Evolutionary conservation across 2,888 invertebrate species (phyloP).

Genomic region (Drosophila infuscata): DNA sequence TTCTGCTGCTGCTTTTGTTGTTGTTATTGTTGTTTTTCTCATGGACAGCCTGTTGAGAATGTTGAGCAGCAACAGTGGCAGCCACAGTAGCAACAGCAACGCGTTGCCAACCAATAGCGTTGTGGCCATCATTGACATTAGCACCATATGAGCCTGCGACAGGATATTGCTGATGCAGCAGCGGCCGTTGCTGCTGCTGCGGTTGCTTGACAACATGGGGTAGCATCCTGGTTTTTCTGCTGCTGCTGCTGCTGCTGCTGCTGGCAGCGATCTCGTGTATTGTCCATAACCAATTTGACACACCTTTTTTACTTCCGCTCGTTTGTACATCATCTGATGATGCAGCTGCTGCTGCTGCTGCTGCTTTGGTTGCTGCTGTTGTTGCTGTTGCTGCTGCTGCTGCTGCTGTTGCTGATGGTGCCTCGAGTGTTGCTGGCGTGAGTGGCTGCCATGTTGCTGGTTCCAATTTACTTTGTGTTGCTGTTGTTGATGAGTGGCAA

Average conservation of each 20-base stretch:
- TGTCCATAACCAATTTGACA: conserved; percentile 67
- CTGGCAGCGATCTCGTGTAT: conserved; percentile 61
- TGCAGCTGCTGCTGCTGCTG: conserved; percentile 22
- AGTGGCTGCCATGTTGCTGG: conserved; percentile 55
- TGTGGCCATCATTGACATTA: conserved; percentile 48
- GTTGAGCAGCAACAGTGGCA: conserved; percentile 62
- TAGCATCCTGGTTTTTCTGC: conserved; percentile 44
- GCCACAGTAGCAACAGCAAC: conserved; percentile 50
- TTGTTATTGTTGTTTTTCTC: conserved; percentile 21
- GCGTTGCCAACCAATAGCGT: conserved; percentile 54
- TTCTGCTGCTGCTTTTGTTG: conserved; percentile 12
- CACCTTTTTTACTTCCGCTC: conserved; percentile 58
- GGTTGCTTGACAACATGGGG: conserved; percentile 31
- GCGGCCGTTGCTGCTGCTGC: conserved; percentile 4
- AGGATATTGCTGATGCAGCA: conserved; percentile 68
- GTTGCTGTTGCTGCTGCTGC: conserved; percentile 21
- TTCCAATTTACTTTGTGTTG: conserved; percentile 38
- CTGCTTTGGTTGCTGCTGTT: conserved; percentile 30
- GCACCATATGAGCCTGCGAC: conserved; percentile 53
- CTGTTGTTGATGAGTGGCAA: conserved; percentile 54
- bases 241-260: conserved; percentile 26
- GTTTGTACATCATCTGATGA: conserved; percentile 68
- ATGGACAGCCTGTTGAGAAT: conserved; percentile 41
- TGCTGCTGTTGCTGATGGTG: conserved; percentile 37
- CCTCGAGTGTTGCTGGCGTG: conserved; percentile 30